Evolutionary conservation across 2,888 invertebrate genomes (phyloP), one percentile per base, ranked within the genome.

Genomic region (Drosophila siamana): DNA sequence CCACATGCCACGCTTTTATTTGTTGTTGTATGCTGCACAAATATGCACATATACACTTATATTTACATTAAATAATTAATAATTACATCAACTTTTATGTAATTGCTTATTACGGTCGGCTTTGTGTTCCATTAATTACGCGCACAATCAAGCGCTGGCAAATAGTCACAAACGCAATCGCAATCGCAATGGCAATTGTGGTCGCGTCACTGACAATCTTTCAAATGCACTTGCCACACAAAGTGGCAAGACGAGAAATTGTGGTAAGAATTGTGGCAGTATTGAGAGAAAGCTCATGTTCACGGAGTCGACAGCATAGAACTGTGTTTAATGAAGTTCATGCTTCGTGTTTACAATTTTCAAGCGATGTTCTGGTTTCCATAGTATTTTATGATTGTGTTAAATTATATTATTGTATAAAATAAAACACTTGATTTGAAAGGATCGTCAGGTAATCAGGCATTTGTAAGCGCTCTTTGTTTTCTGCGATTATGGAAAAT

Each of bases 21-120:
- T 62, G 65, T 64, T 54, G n/a, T n/a, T 11, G 13, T 13, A 19
- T 24, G 28, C 2, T 33, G 8, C n/a, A 24, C 24, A 33, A 5
- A 48, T 24, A 38, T 36, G 7, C 9, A 33, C 33, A 51, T 54
- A 22, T 33, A 26, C 26, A 46, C 33, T 57, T 69, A 52, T 48
- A 65, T 65, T 79, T 74, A 74, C 86, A 81, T 80, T 83, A 77
- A 83, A 83, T 84, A 86, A 88, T 84, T 84, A 88, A 84, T 84
- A 84, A 84, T 88, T 88, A 88, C 88, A 84, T 84, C 88, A 84
- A 80, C 83, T 77, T 66, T 77, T 69, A 77, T 83, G 83, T 88
- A 88, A 84, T 88, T 83, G 88, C 83, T 86, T 84, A 86, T 84
- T 84, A 82, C 71, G 69, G 51, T 46, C 69, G 15, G 61, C 68